Evolutionary conservation across 2,888 invertebrate species (phyloP).

Genomic region (Chalcis sispes): DNA sequence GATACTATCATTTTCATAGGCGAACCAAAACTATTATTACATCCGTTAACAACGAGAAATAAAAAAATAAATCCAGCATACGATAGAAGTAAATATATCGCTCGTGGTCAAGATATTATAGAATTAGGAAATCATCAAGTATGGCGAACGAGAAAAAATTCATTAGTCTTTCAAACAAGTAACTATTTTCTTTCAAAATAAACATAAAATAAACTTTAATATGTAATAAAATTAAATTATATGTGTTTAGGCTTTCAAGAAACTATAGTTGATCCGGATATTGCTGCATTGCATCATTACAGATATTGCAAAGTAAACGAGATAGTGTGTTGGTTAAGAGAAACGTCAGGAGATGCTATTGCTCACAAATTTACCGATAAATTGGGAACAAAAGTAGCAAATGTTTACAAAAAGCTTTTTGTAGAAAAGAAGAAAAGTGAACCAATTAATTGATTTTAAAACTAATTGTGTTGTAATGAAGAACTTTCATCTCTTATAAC

Average conservation of each 20-base stretch:
- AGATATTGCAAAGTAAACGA: slow-evolving; percentile 61
- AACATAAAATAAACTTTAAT: neutral
- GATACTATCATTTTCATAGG: slow-evolving; percentile 44
- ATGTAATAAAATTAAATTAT: neutral
- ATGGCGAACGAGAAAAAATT: slow-evolving; percentile 54
- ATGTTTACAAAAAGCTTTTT: neutral
- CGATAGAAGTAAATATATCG: slow-evolving; percentile 72
- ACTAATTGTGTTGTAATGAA: neutral
- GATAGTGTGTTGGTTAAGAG: slow-evolving; percentile 60
- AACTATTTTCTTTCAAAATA: neutral
- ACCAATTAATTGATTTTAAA: neutral
- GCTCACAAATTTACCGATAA: slow-evolving; percentile 59
- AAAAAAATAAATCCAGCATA: slow-evolving; percentile 65
- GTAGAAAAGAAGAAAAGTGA: neutral
- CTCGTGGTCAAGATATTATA: slow-evolving; percentile 65
- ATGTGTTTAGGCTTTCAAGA: slow-evolving; percentile 58
- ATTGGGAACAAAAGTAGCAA: slow-evolving; percentile 42
- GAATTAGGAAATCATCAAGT: slow-evolving; percentile 71
- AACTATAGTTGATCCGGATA: slow-evolving; percentile 58
- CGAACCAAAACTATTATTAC: slow-evolving; percentile 69
- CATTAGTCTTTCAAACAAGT: slow-evolving; percentile 13
- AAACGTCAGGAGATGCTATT: slow-evolving; percentile 57
- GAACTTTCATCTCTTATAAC: too few relatives aligned
- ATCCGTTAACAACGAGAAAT: slow-evolving; percentile 73
- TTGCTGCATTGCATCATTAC: slow-evolving; percentile 62